Base-by-base conservation (phyloP, 2,888 invertebrate species). In the Dysmachus trigonus region DNA sequence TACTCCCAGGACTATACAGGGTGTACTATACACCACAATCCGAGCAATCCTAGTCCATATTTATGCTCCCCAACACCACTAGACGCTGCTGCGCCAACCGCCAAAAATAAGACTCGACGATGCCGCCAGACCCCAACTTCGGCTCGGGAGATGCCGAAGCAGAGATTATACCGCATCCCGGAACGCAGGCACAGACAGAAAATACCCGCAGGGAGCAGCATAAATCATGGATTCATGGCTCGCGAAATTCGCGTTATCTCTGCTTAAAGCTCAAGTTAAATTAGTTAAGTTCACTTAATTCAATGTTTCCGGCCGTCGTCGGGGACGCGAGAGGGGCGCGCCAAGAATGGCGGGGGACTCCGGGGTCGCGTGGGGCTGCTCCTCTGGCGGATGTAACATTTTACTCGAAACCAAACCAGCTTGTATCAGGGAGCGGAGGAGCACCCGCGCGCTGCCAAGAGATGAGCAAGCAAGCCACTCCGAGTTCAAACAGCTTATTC, bases 241-340 rank as follows among this genome's bases (percentile, higher is more conserved):
- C 83, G 81, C 62, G 86, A 77, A 86, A 83, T 86, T 86, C 76
- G 82, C 82, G 86, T 86, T 86, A 86, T 86, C 83, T 86, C 86
- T 76, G 74, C 35, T 74, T 86, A 76, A 83, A 86, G 83, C 86
- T 83, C 76, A 86, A 86, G 86, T 86, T 86, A 86, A 86, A 86
- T 86, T 86, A 86, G 86, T 86, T 86, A 83, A 86, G 86, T 86
- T 86, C 83, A 86, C 86, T 86, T 86, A 86, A 86, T 86, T 86
- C 86, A 86, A 82, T 86, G 86, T 86, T 86, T 86, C 86, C 86
- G 86, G 81, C 62, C 62, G 62, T 41, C 41, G 31, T 47, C 22
- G 27, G 62, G 62, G 13, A 10, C 62, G 62, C n/a, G n/a, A n/a
- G n/a, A n/a, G 62, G 8, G 27, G 22, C 18, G 22, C 10, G 62